A percentile compares a stretch with the other conserved stretches of the same genome.
Evolutionary conservation across 2,888 invertebrate species (phyloP).

Genomic region (Bimastos eiseni): DNA sequence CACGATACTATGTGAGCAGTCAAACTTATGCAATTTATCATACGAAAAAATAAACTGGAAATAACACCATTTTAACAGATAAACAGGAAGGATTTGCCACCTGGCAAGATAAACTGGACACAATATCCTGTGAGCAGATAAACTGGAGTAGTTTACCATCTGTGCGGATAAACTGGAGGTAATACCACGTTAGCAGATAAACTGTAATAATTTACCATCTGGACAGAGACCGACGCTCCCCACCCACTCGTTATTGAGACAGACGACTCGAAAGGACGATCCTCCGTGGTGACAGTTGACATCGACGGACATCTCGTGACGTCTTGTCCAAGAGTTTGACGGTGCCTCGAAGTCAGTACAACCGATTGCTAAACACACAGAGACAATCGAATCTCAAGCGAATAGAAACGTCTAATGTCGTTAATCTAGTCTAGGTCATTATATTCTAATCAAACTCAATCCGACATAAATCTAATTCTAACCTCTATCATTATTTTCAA

Average conservation of each 20-base stretch:
- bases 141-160: not conserved
- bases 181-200: not conserved
- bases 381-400: not conserved
- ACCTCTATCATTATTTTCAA: no score
- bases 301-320: slow-evolving; percentile 23
- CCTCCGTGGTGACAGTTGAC: slow-evolving; percentile 34
- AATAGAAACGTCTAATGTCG: no score
- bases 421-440: no score
- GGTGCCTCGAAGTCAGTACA: slow-evolving; percentile 35
- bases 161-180: not conserved
- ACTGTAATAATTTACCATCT: slow-evolving; percentile 28
- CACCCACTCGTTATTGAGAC: slow-evolving; percentile 36
- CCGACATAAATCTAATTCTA: no score
- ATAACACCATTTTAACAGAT: no score
- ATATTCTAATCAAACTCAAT: no score
- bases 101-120: not conserved
- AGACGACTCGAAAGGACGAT: slow-evolving; percentile 30
- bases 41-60: no score
- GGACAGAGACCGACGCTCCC: slow-evolving; percentile 38
- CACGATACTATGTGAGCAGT: no score
- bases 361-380: slow-evolving; percentile 32
- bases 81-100: no score
- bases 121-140: not conserved
- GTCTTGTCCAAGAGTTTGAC: slow-evolving; percentile 36
- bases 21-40: no score